Evolutionary conservation across 1,140 invertebrate species (phyloP).

Genomic region (Parasteatoda tepidariorum): DNA sequence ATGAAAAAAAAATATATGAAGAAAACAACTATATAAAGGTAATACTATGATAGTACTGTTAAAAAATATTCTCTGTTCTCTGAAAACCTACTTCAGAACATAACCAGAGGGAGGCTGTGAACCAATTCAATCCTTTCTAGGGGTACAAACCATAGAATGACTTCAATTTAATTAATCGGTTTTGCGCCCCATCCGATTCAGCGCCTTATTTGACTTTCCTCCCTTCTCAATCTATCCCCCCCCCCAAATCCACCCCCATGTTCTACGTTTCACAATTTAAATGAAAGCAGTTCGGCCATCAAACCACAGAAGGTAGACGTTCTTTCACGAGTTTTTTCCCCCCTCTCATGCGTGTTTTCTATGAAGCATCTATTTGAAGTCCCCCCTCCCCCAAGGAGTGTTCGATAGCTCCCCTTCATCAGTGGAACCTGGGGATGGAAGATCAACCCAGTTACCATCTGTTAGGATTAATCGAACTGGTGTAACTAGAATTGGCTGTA

Average conservation of each 20-base stretch:
- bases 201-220: not conserved
- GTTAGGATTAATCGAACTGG: conserved; percentile 60
- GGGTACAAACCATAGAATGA: conserved; percentile 11
- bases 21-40: no score
- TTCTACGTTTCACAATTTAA: conserved; percentile 13
- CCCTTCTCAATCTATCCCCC: no score
- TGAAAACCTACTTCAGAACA: not conserved
- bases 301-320: conserved; percentile 55
- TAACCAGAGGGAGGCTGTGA: not conserved
- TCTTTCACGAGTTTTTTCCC: not conserved
- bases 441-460: conserved; percentile 48
- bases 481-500: no score
- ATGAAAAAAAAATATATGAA: no score
- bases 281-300: conserved; percentile 45
- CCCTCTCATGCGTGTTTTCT: not conserved
- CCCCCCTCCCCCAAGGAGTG: not conserved
- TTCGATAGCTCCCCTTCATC: not conserved
- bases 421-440: not conserved
- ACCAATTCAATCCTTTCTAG: not conserved
- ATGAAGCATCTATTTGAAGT: not conserved
- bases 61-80: no score
- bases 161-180: conserved; percentile 59
- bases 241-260: not conserved
- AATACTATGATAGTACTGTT: no score
- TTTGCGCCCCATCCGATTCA: conserved; percentile 10